Conservation (phyloP, 2,888 invertebrate genomes). For the Beris chalybata region DNA sequence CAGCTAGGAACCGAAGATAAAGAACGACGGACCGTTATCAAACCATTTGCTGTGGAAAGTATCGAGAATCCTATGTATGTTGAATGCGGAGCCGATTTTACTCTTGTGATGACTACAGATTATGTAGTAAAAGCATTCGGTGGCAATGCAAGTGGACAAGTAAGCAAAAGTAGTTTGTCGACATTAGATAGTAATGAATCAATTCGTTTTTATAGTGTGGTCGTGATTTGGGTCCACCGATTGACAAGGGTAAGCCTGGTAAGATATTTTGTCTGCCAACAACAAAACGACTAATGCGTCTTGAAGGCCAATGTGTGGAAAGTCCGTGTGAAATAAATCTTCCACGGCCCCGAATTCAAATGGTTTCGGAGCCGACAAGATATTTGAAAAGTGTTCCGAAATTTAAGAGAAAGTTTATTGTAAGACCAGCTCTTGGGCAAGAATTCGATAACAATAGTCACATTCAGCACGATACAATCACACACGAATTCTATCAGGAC, state of each 20-base stretch:
- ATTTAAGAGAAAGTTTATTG: slow-evolving; percentile 42
- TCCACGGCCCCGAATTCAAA: slow-evolving; percentile 52
- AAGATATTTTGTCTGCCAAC: slow-evolving; percentile 54
- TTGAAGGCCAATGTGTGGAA: slow-evolving; percentile 55
- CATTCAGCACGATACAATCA: slow-evolving; percentile 3
- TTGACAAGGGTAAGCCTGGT: slow-evolving; percentile 49
- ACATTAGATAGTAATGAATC: not conserved
- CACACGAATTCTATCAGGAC: slow-evolving; percentile 41
- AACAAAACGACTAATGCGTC: slow-evolving; percentile 55
- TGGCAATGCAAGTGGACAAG: slow-evolving; percentile 55
- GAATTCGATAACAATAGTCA: slow-evolving; percentile 19
- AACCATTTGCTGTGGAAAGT: slow-evolving; percentile 52
- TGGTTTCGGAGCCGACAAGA: slow-evolving; percentile 52
- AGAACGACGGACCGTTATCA: slow-evolving; percentile 50
- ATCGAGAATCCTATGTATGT: slow-evolving; percentile 54
- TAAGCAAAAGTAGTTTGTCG: slow-evolving; percentile 27
- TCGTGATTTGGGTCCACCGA: slow-evolving; percentile 50
- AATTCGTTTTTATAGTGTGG: slow-evolving; percentile 47
- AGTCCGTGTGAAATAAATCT: slow-evolving; percentile 53
- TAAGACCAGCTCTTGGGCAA: slow-evolving; percentile 14
- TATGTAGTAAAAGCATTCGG: slow-evolving; percentile 55
- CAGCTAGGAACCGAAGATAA: slow-evolving; percentile 69
- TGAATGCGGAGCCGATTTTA: slow-evolving; percentile 56
- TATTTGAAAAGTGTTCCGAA: slow-evolving; percentile 54
- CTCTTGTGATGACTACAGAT: slow-evolving; percentile 55